These are phyloP conservation scores for Volucella bombylans DNA, from an alignment of 2,888 invertebrate genomes.

Conservation along the genomic window DNA sequence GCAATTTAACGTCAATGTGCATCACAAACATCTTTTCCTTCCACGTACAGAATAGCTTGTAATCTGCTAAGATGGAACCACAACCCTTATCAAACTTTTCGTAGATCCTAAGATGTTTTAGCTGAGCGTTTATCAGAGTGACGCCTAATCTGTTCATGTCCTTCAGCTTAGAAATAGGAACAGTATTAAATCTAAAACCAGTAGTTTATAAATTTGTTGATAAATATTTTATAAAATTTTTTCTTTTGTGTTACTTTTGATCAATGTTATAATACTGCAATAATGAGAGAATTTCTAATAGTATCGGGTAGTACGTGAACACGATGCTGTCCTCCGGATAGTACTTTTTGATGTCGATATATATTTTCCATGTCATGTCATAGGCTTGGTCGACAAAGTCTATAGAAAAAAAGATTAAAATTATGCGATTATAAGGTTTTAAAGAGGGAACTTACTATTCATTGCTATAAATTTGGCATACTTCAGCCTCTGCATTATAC, in stretches of 20 bases:
- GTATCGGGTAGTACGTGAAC: conserved; percentile 26
- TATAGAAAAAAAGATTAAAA: neutral
- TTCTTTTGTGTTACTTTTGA: neutral
- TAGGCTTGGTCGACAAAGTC: conserved; percentile 38
- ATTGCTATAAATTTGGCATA: conserved; percentile 49
- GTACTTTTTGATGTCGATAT: conserved; percentile 30
- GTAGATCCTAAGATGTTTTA: conserved; percentile 27
- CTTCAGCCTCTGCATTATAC: conserved; percentile 34
- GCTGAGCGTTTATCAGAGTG: conserved; percentile 25
- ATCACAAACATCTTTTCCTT: conserved; percentile 29
- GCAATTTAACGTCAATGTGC: conserved; percentile 6
- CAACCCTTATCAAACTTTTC: conserved; percentile 38
- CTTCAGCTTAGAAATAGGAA: conserved; percentile 4
- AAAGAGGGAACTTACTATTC: conserved; percentile 22
- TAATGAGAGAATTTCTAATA: conserved; percentile 16
- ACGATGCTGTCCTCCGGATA: conserved; percentile 33
- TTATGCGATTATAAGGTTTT: neutral
- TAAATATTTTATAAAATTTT: neutral
- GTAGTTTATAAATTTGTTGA: neutral
- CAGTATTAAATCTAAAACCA: conserved; percentile 14
- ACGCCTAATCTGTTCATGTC: conserved; percentile 28
- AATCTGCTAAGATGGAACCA: conserved; percentile 17
- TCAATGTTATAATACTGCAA: conserved; percentile 38
- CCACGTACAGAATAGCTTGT: conserved; percentile 28
- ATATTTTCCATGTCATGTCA: conserved; percentile 21